phyloP scores from a whole-genome alignment of 2,797 vertebrate species.

The Paratrypauchen microcephalus region DNA sequence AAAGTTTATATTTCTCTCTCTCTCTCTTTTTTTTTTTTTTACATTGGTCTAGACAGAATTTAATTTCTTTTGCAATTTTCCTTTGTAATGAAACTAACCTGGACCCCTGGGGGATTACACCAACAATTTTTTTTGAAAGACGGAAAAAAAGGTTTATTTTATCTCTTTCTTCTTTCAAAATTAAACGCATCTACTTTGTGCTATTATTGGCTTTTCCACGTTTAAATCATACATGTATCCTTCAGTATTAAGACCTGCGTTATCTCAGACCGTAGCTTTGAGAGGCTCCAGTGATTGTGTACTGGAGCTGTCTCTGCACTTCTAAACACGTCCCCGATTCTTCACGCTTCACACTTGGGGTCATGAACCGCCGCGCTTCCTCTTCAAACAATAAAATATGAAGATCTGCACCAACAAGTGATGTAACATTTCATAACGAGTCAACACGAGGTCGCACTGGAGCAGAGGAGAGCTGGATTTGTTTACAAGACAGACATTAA shows the following conservation, averaged over 20 bases:
- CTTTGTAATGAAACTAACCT: too few species aligned
- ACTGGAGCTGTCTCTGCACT: conserved; percentile 49
- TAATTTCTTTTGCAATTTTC: too few species aligned
- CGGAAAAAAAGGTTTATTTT: neutral
- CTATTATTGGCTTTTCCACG: neutral
- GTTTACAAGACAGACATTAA: conserved; percentile 73
- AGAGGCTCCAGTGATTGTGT: conserved; percentile 34
- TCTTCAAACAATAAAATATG: conserved; percentile 49
- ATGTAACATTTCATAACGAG: conserved; percentile 62
- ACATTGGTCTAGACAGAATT: too few species aligned
- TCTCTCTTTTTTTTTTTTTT: too few species aligned
- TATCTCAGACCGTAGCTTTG: conserved; percentile 35
- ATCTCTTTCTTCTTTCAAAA: neutral
- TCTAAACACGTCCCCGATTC: conserved; percentile 66
- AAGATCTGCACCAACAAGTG: conserved; percentile 52
- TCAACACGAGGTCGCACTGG: conserved; percentile 53
- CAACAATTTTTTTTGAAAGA: neutral
- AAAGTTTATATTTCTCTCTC: too few species aligned
- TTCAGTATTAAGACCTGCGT: conserved; percentile 34
- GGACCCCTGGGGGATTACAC: neutral
- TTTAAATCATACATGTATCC: neutral
- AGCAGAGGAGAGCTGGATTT: conserved; percentile 63
- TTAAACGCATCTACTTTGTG: neutral
- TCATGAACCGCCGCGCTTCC: conserved; percentile 30
- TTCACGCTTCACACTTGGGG: conserved; percentile 26